Base-by-base conservation (phyloP, 2,113 vertebrate species). In the Siphamia tubifer region DNA sequence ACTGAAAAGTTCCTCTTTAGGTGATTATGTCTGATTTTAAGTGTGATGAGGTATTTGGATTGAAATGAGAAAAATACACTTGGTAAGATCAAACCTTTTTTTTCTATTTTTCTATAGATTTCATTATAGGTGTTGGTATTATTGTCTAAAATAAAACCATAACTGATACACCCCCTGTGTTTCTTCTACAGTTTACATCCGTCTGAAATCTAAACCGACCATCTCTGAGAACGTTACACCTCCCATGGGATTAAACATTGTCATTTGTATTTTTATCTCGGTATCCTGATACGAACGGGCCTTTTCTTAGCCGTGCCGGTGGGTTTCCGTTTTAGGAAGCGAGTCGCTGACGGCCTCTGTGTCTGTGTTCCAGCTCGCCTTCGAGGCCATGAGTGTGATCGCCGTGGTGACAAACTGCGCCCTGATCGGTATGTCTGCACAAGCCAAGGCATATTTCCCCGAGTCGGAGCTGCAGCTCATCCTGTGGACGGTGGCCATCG, bases 341-440 rank as follows among this genome's bases (percentile, higher is more conserved):
- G 5, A 31, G 27, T 17, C 4, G 8, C 21, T 53, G 11, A 49
- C 44, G 27, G 2, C 54, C 20, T 54, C 20, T 61, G 28, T 27
- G 11, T 68, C 48, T 60, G 6, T 70, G 52, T 40, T 92, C 56
- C 88, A 99, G 98, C 76, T 99, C 74, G 97, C 96, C 47, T 99
- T 99, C 84, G 97, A 99, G 87, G 93, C 96, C 1, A 98, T 99
- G 96, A 96, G 95, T 47, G 90, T 96, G 21, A 98, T 99, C 9
- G 94, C 97, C 0, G 95, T 99, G 31, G 94, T 98, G 64, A 99
- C 98, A 68, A 99, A 99, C 75, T 99, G 96, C 74, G 87, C 95
- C 3, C 91, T 99, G 75, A 98, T 99, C 28, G 96, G 96, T 77
- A 94, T 99, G 93, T 99, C 98, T 39, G 94, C 96, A 1, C 95